Evolutionary conservation across 2,797 vertebrate genomes (phyloP).

Genomic region (Brachyrhaphis roseni): DNA sequence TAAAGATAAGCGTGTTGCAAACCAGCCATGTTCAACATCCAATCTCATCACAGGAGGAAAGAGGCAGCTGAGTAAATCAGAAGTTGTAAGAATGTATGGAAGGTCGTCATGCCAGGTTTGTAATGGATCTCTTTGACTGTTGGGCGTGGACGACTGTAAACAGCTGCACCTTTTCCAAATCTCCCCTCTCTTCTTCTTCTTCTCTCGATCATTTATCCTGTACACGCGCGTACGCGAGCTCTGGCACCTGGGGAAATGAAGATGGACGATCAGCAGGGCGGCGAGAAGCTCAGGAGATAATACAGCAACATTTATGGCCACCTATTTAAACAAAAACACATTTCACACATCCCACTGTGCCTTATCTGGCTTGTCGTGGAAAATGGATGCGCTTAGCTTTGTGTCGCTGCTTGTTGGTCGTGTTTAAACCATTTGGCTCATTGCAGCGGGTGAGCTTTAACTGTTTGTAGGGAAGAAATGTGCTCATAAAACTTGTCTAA

Average conservation of each 20-base stretch:
- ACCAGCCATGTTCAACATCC: conserved; percentile 27
- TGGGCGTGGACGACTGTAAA: conserved; percentile 25
- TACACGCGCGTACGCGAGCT: not conserved
- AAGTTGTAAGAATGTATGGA: conserved; percentile 16
- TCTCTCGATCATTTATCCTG: conserved; percentile 5
- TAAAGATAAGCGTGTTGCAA: conserved; percentile 23
- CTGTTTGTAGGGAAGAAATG: conserved; percentile 34
- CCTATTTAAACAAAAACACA: conserved; percentile 29
- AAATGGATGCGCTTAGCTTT: conserved; percentile 50
- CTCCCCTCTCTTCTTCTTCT: not conserved
- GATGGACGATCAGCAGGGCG: conserved; percentile 69
- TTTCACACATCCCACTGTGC: conserved; percentile 32
- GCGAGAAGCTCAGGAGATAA: conserved; percentile 56
- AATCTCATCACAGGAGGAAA: conserved; percentile 16
- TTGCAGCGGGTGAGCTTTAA: conserved; percentile 40
- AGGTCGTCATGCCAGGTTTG: conserved; percentile 28
- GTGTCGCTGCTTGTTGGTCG: conserved; percentile 35
- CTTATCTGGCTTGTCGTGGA: conserved; percentile 46
- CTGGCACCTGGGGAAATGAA: conserved; percentile 66
- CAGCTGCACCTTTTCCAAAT: conserved; percentile 27
- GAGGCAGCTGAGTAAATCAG: conserved; percentile 8
- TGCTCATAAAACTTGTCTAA: not conserved
- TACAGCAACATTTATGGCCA: conserved; percentile 40
- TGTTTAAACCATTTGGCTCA: conserved; percentile 55
- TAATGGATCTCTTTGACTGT: conserved; percentile 38